Percentiles rank a stretch among this genome's conserved stretches.
phyloP scores from a whole-genome alignment of 1,140 invertebrate species.

The Elysia chlorotica region DNA sequence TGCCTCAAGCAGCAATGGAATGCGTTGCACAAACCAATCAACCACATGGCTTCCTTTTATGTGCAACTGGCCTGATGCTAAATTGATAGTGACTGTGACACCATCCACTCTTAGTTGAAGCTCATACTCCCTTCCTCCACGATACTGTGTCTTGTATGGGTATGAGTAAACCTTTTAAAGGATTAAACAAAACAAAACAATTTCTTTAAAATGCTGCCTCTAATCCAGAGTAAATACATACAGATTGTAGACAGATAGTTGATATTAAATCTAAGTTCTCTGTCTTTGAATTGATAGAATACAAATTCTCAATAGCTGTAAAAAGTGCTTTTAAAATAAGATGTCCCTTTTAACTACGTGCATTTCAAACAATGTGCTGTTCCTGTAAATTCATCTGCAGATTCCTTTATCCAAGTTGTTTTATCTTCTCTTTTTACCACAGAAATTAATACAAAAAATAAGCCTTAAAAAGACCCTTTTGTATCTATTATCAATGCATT shows the following conservation, averaged over 20 bases:
- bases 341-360: not conserved
- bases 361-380: not conserved
- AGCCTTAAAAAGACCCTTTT: not conserved
- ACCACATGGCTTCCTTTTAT: constrained; percentile 12
- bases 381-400: not conserved
- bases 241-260: not conserved
- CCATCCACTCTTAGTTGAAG: constrained; percentile 19
- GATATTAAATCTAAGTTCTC: not conserved
- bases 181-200: not conserved
- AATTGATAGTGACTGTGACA: constrained; percentile 11
- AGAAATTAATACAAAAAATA: not conserved
- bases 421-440: not conserved
- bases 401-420: not conserved
- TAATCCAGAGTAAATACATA: not conserved
- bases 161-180: constrained; percentile 8
- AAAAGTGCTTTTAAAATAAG: not conserved
- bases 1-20: constrained; percentile 1
- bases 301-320: not conserved
- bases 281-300: not conserved
- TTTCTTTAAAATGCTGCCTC: not conserved
- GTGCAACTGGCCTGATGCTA: constrained; percentile 14
- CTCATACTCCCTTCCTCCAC: constrained; percentile 17
- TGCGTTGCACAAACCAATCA: constrained; percentile 20
- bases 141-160: constrained; percentile 15
- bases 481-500: not conserved